A percentile compares a stretch with the other conserved stretches of the same genome.
Conservation (phyloP, 2,113 vertebrate species). For the Actenoides hombroni region DNA sequence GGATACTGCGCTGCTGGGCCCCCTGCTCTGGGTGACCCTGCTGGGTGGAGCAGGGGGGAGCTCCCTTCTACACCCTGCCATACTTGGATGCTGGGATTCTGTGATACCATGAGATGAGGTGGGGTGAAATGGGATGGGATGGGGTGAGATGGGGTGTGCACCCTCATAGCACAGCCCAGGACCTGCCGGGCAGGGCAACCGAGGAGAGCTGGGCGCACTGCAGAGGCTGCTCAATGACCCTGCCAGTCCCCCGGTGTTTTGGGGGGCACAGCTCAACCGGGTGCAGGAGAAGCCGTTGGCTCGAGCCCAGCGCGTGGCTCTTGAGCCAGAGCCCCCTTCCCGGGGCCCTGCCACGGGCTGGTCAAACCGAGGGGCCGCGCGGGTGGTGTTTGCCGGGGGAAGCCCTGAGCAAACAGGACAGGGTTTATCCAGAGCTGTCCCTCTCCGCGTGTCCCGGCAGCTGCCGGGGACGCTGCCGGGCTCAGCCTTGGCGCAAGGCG, state of each 20-base stretch:
- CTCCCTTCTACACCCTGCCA: no score
- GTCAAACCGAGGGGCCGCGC: background rate
- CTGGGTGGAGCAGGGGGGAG: no score
- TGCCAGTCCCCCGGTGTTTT: rapidly evolving
- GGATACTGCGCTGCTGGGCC: no score
- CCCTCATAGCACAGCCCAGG: background rate
- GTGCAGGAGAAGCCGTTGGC: background rate
- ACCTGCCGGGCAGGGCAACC: background rate
- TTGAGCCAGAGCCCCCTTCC: rapidly evolving
- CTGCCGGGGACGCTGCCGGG: background rate
- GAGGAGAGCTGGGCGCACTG: rapidly evolving
- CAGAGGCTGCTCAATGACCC: rapidly evolving
- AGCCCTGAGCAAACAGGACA: background rate
- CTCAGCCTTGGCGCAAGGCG: background rate
- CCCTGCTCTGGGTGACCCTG: no score
- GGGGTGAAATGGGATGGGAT: no score
- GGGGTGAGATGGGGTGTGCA: background rate
- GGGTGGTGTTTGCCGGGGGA: background rate
- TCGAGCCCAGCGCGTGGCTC: background rate
- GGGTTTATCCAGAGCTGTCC: background rate
- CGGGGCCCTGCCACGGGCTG: rapidly evolving
- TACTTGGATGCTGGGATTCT: no score
- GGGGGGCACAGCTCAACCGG: background rate
- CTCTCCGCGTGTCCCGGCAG: rapidly evolving
- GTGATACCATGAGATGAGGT: no score